Evolutionary conservation across 2,888 invertebrate genomes (phyloP).

Genomic region (Tuta absoluta): DNA sequence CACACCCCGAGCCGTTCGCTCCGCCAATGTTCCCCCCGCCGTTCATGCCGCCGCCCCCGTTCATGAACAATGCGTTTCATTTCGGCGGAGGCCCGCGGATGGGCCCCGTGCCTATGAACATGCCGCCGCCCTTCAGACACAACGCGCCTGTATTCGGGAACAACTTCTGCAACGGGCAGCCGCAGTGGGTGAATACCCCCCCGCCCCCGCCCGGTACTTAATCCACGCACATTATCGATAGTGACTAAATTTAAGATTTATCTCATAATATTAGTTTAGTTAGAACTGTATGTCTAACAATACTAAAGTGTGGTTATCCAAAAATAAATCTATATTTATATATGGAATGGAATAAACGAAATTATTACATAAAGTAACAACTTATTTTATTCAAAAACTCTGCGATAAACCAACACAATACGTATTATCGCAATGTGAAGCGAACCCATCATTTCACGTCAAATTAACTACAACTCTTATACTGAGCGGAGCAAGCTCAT

Average conservation of each 20-base stretch:
- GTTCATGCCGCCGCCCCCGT: conserved; percentile 48
- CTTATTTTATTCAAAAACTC: conserved; percentile 29
- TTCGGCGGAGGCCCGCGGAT: conserved; percentile 55
- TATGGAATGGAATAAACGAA: conserved; percentile 56
- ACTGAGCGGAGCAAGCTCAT: no score
- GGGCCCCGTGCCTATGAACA: conserved; percentile 44
- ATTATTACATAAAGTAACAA: conserved; percentile 40
- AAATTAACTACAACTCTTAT: no score
- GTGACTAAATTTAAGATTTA: conserved; percentile 39
- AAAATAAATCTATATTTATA: conserved; percentile 77
- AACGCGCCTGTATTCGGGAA: conserved; percentile 55
- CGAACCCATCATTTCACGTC: no score
- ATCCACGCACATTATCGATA: conserved; percentile 38
- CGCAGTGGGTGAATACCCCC: conserved; percentile 59
- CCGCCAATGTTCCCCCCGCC: conserved; percentile 47
- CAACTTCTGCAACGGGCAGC: conserved; percentile 52
- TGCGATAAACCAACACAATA: no score
- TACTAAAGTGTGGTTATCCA: conserved; percentile 77
- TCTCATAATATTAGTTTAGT: conserved; percentile 50
- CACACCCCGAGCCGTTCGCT: conserved; percentile 46
- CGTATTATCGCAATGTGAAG: no score
- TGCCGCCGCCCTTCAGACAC: conserved; percentile 49
- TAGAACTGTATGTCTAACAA: conserved; percentile 57
- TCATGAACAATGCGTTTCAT: conserved; percentile 51
- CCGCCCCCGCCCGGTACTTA: conserved; percentile 71